A percentile compares a stretch with the other conserved stretches of the same genome.
These are phyloP conservation scores for Tiliacea citrago DNA, from an alignment of 2,888 invertebrate genomes.

Conservation along the genomic window DNA sequence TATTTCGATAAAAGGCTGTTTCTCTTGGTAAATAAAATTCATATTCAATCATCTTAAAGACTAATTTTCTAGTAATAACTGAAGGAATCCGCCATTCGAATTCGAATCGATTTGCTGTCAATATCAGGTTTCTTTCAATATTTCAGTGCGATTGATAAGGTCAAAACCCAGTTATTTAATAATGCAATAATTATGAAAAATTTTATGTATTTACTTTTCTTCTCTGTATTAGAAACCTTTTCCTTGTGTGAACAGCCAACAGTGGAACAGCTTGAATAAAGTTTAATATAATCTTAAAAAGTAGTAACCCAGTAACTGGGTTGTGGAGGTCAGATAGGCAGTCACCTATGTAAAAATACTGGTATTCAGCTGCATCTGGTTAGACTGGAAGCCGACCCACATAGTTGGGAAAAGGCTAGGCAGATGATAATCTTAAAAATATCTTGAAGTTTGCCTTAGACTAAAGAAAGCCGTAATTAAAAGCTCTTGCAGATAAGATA, in stretches of 20 bases:
- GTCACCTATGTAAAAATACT: background rate
- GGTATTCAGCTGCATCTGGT: background rate
- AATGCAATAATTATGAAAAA: background rate
- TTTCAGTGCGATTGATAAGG: conserved; percentile 7
- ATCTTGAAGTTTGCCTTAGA: background rate
- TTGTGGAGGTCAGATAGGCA: background rate
- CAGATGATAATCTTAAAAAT: background rate
- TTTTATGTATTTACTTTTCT: background rate
- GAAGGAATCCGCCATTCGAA: background rate
- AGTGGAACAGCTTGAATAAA: background rate
- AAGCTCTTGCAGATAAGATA: background rate
- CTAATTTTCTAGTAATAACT: background rate
- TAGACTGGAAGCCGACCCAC: background rate
- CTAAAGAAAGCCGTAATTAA: background rate
- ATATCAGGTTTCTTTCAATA: background rate
- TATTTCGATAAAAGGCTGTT: background rate
- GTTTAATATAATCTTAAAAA: too few relatives aligned
- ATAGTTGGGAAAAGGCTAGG: background rate
- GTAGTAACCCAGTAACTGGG: background rate
- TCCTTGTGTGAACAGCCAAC: background rate
- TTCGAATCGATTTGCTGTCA: conserved; percentile 15
- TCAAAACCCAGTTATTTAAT: background rate
- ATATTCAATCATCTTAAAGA: background rate
- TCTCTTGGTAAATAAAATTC: background rate
- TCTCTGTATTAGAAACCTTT: background rate